Percentiles rank a stretch among this genome's conserved stretches.
These are phyloP conservation scores for Catharus ustulatus DNA, from an alignment of 2,797 vertebrate species.

Conservation along the genomic window DNA sequence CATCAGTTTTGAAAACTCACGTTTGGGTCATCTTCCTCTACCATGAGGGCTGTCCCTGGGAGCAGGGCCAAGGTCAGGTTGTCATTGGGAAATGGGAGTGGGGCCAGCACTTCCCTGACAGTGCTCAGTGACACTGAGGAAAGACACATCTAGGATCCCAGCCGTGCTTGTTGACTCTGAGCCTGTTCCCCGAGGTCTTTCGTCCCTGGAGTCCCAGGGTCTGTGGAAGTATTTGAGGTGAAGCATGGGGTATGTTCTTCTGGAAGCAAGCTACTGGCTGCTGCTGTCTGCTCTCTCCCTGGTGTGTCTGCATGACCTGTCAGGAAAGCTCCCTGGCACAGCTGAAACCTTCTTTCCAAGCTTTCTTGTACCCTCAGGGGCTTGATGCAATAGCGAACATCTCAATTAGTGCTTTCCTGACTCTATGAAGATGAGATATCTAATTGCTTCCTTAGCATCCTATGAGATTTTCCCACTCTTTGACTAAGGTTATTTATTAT, in stretches of 20 bases:
- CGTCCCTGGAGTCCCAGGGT: not conserved
- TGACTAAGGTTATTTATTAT: not conserved
- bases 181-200: not conserved
- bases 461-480: not conserved
- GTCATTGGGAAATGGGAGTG: fast-evolving
- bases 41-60: not conserved
- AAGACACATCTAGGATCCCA: not conserved
- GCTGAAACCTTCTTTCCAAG: not conserved
- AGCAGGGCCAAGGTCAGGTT: not conserved
- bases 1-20: not conserved
- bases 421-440: not conserved
- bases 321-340: not conserved
- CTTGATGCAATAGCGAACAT: not conserved
- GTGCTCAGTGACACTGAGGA: not conserved
- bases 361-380: fast-evolving
- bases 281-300: not conserved
- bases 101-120: not conserved
- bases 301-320: not conserved
- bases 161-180: not conserved
- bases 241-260: not conserved
- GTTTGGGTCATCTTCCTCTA: not conserved
- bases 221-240: not conserved
- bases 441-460: not conserved
- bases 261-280: not conserved
- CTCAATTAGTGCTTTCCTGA: not conserved